These are phyloP conservation scores for Colletes gigas DNA, from an alignment of 1,140 invertebrate genomes.

Conservation along the genomic window DNA sequence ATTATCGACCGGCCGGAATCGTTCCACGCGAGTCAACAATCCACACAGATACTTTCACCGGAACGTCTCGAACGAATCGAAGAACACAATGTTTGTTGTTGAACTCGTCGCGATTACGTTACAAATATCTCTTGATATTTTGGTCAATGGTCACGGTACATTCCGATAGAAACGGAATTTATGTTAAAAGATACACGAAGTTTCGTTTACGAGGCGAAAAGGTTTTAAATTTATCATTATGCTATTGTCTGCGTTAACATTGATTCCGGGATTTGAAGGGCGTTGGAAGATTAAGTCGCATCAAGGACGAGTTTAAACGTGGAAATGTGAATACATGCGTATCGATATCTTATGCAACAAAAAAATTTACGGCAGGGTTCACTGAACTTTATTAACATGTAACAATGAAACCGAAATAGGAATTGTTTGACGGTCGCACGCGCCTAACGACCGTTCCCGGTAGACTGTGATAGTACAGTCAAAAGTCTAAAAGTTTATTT, in stretches of 20 bases:
- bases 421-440: conserved; percentile 28
- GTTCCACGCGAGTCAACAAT: background rate
- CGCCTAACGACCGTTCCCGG: conserved; percentile 33
- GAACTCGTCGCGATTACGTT: background rate
- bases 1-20: background rate
- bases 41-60: background rate
- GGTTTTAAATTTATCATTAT: background rate
- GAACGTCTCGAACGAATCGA: background rate
- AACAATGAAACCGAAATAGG: conserved; percentile 17
- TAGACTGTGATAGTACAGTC: conserved; percentile 40
- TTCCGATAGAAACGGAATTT: background rate
- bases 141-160: background rate
- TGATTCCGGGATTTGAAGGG: background rate
- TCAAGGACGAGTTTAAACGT: conserved; percentile 7
- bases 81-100: background rate
- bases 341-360: background rate
- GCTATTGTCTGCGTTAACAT: background rate
- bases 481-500: conserved; percentile 61
- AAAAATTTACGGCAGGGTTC: conserved; percentile 15
- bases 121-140: background rate
- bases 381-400: conserved; percentile 42
- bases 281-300: conserved; percentile 18
- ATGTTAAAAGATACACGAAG: background rate
- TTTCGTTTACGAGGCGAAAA: background rate
- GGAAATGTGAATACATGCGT: background rate